A percentile compares a stretch with the other conserved stretches of the same genome.
These are phyloP conservation scores for Steinernema carpocapsae DNA, from an alignment of 2,888 invertebrate genomes.

Conservation along the genomic window DNA sequence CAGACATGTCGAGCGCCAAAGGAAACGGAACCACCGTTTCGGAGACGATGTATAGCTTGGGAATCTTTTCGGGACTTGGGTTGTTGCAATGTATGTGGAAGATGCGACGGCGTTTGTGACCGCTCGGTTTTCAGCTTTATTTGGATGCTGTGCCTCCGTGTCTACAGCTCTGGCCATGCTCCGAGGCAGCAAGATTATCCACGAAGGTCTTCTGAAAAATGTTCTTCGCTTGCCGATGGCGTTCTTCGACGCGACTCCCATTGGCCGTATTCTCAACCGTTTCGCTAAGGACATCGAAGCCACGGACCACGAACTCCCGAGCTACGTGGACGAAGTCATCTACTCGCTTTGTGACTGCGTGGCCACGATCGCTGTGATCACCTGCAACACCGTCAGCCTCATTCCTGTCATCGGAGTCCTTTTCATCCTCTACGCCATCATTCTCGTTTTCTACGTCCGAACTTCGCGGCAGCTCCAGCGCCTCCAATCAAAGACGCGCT, in stretches of 20 bases:
- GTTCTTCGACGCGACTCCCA: conserved; percentile 70
- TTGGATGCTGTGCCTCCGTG: conserved; percentile 7
- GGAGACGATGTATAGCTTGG: background rate
- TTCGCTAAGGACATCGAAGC: conserved; percentile 63
- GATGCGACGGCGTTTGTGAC: background rate
- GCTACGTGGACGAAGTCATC: conserved; percentile 8
- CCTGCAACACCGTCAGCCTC: background rate
- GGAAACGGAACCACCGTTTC: background rate
- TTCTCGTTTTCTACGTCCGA: conserved; percentile 74
- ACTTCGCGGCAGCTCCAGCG: conserved; percentile 80
- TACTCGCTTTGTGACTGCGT: background rate
- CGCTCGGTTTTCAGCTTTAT: background rate
- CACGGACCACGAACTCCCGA: conserved; percentile 23
- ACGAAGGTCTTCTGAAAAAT: conserved; percentile 15
- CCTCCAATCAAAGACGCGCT: conserved; percentile 59
- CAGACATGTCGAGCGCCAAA: background rate
- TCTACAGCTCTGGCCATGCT: conserved; percentile 14
- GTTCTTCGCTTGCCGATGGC: conserved; percentile 68
- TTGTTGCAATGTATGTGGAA: background rate
- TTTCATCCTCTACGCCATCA: conserved; percentile 22
- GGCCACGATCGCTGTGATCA: conserved; percentile 12
- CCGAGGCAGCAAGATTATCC: background rate
- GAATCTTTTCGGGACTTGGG: conserved; percentile 1
- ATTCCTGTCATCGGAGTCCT: conserved; percentile 1
- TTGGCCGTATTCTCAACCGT: conserved; percentile 71